phyloP scores from a whole-genome alignment of 1,140 invertebrate species.

The Ostrea edulis region DNA sequence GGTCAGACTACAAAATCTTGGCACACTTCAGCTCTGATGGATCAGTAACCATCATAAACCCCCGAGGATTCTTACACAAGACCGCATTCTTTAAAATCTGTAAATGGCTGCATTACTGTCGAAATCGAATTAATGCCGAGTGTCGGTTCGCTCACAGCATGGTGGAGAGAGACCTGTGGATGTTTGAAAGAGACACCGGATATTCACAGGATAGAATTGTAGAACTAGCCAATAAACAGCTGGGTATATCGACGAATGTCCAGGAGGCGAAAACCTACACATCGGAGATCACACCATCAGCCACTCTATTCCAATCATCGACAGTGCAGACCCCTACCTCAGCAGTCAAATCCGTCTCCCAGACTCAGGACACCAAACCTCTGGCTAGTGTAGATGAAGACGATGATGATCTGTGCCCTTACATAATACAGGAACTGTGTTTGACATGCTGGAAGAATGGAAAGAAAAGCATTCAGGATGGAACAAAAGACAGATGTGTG shows the following conservation, averaged over 20 bases:
- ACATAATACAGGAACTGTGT: slow-evolving; percentile 64
- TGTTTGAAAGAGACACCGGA: slow-evolving; percentile 71
- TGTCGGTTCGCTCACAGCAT: slow-evolving; percentile 75
- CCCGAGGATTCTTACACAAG: slow-evolving; percentile 69
- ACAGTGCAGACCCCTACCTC: slow-evolving; percentile 5
- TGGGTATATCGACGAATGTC: slow-evolving; percentile 10
- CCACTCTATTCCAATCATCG: not conserved
- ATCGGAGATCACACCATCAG: slow-evolving; percentile 33
- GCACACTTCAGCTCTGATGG: slow-evolving; percentile 65
- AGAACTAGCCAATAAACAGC: slow-evolving; percentile 52
- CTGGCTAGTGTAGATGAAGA: slow-evolving; percentile 17
- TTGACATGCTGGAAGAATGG: slow-evolving; percentile 70
- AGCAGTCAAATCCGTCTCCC: not conserved
- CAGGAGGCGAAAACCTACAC: not conserved
- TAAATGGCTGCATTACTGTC: slow-evolving; percentile 69
- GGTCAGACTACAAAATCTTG: slow-evolving; percentile 67
- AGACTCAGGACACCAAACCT: slow-evolving; percentile 14
- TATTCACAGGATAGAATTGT: slow-evolving; percentile 69
- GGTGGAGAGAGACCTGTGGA: slow-evolving; percentile 76
- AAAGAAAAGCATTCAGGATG: slow-evolving; percentile 65
- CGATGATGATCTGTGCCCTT: slow-evolving; percentile 55
- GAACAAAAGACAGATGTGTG: slow-evolving; percentile 67
- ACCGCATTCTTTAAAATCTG: slow-evolving; percentile 74
- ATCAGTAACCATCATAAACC: slow-evolving; percentile 66
- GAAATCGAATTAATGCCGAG: slow-evolving; percentile 55